Percentiles rank a stretch among this genome's conserved stretches.
Conservation (phyloP, 2,797 vertebrate genomes). For the Chloroceryle inda region DNA sequence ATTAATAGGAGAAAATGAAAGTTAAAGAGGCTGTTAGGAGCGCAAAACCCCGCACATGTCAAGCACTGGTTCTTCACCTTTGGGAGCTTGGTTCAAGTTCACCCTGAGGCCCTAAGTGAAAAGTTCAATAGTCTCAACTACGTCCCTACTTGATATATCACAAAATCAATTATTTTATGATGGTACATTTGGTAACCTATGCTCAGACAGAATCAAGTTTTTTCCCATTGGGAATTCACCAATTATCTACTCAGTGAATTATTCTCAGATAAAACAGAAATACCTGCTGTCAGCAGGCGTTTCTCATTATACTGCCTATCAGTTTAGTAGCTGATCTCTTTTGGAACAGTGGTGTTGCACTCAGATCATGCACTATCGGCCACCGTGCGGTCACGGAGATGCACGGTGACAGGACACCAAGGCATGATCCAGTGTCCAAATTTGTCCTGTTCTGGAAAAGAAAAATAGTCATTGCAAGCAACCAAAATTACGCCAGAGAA, state of each 20-base stretch:
- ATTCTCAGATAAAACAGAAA: slow-evolving; percentile 78
- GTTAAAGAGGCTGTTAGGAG: slow-evolving; percentile 78
- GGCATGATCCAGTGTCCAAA: slow-evolving; percentile 52
- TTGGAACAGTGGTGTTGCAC: background rate
- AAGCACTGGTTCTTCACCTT: slow-evolving; percentile 79
- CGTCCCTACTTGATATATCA: slow-evolving; percentile 78
- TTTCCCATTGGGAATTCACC: slow-evolving; percentile 79
- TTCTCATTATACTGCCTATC: slow-evolving; percentile 60
- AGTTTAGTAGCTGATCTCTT: background rate
- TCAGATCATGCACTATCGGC: slow-evolving; percentile 44
- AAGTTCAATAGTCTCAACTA: slow-evolving; percentile 80
- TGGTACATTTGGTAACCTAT: slow-evolving; percentile 80
- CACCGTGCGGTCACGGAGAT: slow-evolving; percentile 15
- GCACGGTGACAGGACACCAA: slow-evolving; percentile 43
- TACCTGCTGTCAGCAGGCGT: slow-evolving; percentile 75
- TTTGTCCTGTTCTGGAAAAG: slow-evolving; percentile 43
- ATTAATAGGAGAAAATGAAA: slow-evolving; percentile 82
- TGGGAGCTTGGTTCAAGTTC: slow-evolving; percentile 80
- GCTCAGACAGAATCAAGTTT: slow-evolving; percentile 79
- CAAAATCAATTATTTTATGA: slow-evolving; percentile 85
- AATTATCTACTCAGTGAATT: slow-evolving; percentile 81
- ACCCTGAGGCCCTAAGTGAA: slow-evolving; percentile 82
- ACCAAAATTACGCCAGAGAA: slow-evolving; percentile 49
- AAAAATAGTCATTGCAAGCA: background rate
- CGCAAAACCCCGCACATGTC: slow-evolving; percentile 68